These are phyloP conservation scores for Leptobrachium leishanense DNA, from an alignment of 2,113 vertebrate species.

Conservation along the genomic window DNA sequence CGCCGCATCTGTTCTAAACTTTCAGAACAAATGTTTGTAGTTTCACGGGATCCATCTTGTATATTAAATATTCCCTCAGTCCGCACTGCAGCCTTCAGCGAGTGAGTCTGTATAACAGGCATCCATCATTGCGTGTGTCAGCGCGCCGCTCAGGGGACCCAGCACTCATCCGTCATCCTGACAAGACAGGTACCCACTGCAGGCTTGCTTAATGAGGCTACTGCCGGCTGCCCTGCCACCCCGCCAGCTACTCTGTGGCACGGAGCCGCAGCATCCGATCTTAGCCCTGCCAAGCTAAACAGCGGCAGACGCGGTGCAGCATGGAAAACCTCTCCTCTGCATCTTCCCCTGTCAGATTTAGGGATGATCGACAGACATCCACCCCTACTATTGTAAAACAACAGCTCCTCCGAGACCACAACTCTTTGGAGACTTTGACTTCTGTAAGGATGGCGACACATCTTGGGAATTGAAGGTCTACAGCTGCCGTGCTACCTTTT, in stretches of 20 bases:
- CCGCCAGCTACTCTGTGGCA: constrained; percentile 12
- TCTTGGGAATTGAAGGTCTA: too few species aligned
- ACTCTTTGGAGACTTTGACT: too few species aligned
- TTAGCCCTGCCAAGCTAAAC: constrained; percentile 14
- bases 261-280: constrained; percentile 3
- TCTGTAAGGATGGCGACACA: too few species aligned
- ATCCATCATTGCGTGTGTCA: constrained; percentile 44
- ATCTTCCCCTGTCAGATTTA: too few species aligned
- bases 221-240: constrained; percentile 20
- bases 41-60: constrained; percentile 30
- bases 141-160: constrained; percentile 22
- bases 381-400: too few species aligned
- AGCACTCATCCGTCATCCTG: constrained; percentile 35
- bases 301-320: not conserved
- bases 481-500: too few species aligned
- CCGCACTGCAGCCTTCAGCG: constrained; percentile 31
- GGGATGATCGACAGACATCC: too few species aligned
- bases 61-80: constrained; percentile 28
- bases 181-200: constrained; percentile 47
- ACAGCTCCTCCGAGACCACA: too few species aligned
- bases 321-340: not conserved
- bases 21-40: not conserved
- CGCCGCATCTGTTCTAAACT: not conserved
- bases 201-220: constrained; percentile 38
- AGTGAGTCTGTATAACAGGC: constrained; percentile 44